Evolutionary conservation across 1,140 invertebrate genomes (phyloP), one percentile per base, ranked within the genome.

Genomic region (Sweltsa coloradensis): DNA sequence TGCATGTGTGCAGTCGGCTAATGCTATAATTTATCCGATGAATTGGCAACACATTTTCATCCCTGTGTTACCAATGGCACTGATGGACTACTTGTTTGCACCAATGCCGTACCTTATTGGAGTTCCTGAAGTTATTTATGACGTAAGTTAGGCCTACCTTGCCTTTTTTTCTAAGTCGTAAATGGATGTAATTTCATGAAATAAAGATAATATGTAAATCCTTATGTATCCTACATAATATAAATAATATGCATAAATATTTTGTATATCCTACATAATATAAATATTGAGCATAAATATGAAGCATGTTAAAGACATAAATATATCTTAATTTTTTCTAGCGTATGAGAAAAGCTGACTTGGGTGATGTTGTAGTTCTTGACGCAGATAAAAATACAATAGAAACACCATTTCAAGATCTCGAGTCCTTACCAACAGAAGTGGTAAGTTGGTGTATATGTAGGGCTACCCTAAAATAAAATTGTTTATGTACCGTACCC

Each of bases 31-130:
- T 23, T 97, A 95, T 68, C 94, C 94, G 3, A 95, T 97, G 90
- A 83, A 85, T 53, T 97, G 94, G 93, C 93, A 97, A 64, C 91
- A 97, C 59, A 90, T 97, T 58, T 97, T 89, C 61, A 97, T 97
- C 64, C 92, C 94, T 23, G 83, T 95, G 51, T 63, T 97, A 51
- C 92, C 93, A 14, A 72, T 79, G 56, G 77, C 82, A 55, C 73
- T 97, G 27, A 79, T 88, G 47, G 92, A 96, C 67, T 95, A 95
- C 69, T 70, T 96, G 50, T 70, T 83, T 53, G 90, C 91, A 6
- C 91, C 90, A 1, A 95, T 95, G 89, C 92, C 92, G 47, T 97
- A 88, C 72, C 69, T 96, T 7, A 94, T 97, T 60, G 93, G 94
- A 41, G 87, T 96, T 29, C 90, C 90, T 51, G 70, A 80, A 41